Evolutionary conservation across 2,888 invertebrate species (phyloP), one percentile per base, ranked within the genome.

Genomic region (Gymnosoma rotundatum): DNA sequence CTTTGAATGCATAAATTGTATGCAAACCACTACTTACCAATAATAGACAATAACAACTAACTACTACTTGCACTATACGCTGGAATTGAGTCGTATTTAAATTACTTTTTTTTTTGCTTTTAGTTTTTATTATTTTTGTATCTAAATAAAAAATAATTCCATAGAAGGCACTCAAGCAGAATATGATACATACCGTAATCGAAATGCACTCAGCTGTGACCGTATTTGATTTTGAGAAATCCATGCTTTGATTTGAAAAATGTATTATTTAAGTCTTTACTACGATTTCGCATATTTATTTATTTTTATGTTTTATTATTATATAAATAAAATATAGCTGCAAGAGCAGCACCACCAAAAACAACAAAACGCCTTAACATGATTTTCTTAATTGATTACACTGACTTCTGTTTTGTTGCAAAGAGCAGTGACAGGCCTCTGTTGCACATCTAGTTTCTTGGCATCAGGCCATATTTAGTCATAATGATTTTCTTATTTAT

Each of bases 361-460:
- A n/a, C 48, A 50, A 66, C 56, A 56, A 67, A 25, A 72, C 79
- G 66, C 75, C 83, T 83, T 61, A 81, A 81, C 78, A 84, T 74
- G 80, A 78, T 78, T 84, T 81, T 69, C 58, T 70, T 81, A 84
- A 81, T 84, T 84, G 84, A 81, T 84, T 73, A 80, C 66, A 84
- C 45, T 78, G 81, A 80, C 84, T 80, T 74, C 84, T 84, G 84
- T 81, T 64, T 63, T 69, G 69, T 76, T 76, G 66, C 61, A 69
- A 38, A 60, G 80, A 42, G 25, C 52, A 73, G 63, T 50, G 38
- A 78, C 67, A 80, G 78, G 78, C 83, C 64, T n/a, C n/a, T 70
- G 75, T 79, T 74, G 79, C 80, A 69, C 54, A 79, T 75, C 66
- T 56, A 75, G 74, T 78, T 72, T 73, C 50, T 81, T 84, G 84